Evolutionary conservation across 2,888 invertebrate genomes (phyloP), one percentile per base, ranked within the genome.

Genomic region (Lithophane ornitopus): DNA sequence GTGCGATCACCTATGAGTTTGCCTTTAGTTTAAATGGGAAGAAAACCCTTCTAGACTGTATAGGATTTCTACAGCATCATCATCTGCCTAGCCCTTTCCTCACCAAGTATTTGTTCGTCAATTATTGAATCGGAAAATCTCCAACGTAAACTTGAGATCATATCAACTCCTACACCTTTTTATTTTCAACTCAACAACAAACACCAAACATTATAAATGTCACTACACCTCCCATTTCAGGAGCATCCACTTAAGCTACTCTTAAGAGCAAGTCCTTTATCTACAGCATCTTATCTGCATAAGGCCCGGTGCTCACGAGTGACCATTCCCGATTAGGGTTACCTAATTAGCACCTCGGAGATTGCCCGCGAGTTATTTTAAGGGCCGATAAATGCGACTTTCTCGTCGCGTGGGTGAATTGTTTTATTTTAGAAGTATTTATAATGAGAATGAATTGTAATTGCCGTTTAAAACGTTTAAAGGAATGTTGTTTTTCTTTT

Each of bases 311-410:
- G 80, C 86, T 80, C 87, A 84, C 82, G 63, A 71, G 81, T 72
- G 54, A 61, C 70, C 70, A 82, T 79, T 84, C 88, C 88, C 89
- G 91, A 90, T 91, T 90, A 91, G 89, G 90, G 75, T 76, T 41
- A 49, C 62, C 80, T 91, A 90, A 91, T 91, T 91, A 91, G 90
- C 90, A 88, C 90, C 90, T 87, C 66, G 56, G 61, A 63, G 78
- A 78, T 72, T 76, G 76, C n/a, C 63, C 78, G 81, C 75, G 69
- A 59, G 84, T 84, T 86, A 88, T 89, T 89, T 90, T 87, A 88
- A 84, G 78, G 85, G 85, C 67, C 80, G 78, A 81, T 88, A 87
- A 89, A 89, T 86, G 89, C 85, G 68, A 78, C 71, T 82, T 76
- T 75, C 85, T 70, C 78, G 85, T 88, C 71, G 75, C 76, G 70